Base-by-base conservation (phyloP, 2,888 invertebrate species). In the Xylocampa areola region DNA sequence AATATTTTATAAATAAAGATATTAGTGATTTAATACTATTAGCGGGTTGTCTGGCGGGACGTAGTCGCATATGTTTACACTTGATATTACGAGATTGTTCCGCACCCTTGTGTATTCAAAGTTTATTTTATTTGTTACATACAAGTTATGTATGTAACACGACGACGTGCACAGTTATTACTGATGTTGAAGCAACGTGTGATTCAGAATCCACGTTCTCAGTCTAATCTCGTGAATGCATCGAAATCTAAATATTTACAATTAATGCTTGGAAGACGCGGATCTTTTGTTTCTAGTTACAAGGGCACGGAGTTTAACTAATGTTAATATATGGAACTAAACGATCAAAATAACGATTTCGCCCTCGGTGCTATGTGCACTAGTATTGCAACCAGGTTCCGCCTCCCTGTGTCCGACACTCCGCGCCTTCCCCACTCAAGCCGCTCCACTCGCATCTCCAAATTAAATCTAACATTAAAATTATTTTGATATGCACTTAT, bases 401-500 rank as follows among this genome's bases (percentile, higher is more conserved):
- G 71, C 68, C 71, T 62, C 71, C 65, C 59, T 66, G 62, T 66
- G 47, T 23, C 63, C 51, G 49, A 64, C 65, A 72, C 65, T 64
- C 73, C 76, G 66, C 73, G 74, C 73, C 76, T 70, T 75, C 74
- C 68, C 63, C 77, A 73, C 73, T 73, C 79, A 71, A 62, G 75
- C 74, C 76, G 76, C 68, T 80, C n/a, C 79, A 82, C 83, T 80
- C 79, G 77, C 83, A 78, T 83, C 81, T 83, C 79, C 79, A 87
- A 88, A 88, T 88, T 90, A 91, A 81, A 48, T 79, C 90, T 91
- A 91, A 89, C 84, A 87, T 88, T 92, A 91, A 83, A 89, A 89
- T 89, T 92, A 91, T 82, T 87, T 86, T 92, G 92, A 92, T 92
- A 92, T 92, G 92, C 92, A 88, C 92, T 92, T 92, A 92, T 85